These are phyloP conservation scores for Cordilura impudica DNA, from an alignment of 2,888 invertebrate species.

Conservation along the genomic window DNA sequence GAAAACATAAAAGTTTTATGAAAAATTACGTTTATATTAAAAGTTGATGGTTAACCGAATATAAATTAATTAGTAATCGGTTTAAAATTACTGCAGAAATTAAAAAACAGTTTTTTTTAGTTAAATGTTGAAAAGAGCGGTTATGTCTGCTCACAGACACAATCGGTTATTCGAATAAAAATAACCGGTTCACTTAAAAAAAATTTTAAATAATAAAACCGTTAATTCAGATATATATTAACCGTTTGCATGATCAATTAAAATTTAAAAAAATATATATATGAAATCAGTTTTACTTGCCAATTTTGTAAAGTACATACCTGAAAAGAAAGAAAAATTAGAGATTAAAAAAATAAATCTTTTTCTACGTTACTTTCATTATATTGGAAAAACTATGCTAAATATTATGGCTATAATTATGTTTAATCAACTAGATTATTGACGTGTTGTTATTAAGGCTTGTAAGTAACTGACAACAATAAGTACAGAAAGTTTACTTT, in stretches of 20 bases:
- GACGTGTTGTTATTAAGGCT: no score
- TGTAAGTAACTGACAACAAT: neutral
- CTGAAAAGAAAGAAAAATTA: slow-evolving; percentile 24
- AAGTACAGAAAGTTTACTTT: no score
- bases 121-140: no score
- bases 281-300: neutral
- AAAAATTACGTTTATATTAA: no score
- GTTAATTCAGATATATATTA: no score
- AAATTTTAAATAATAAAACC: neutral
- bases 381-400: no score
- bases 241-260: no score
- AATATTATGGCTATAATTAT: neutral
- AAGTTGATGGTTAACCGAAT: neutral
- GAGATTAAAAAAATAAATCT: neutral
- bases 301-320: slow-evolving; percentile 27
- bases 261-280: neutral
- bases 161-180: neutral
- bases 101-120: no score
- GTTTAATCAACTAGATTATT: no score
- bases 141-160: no score
- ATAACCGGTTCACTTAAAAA: neutral
- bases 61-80: neutral
- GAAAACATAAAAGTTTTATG: no score
- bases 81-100: neutral
- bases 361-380: no score